Evolutionary conservation across 2,113 vertebrate species (phyloP).

Genomic region (Gavia stellata): DNA sequence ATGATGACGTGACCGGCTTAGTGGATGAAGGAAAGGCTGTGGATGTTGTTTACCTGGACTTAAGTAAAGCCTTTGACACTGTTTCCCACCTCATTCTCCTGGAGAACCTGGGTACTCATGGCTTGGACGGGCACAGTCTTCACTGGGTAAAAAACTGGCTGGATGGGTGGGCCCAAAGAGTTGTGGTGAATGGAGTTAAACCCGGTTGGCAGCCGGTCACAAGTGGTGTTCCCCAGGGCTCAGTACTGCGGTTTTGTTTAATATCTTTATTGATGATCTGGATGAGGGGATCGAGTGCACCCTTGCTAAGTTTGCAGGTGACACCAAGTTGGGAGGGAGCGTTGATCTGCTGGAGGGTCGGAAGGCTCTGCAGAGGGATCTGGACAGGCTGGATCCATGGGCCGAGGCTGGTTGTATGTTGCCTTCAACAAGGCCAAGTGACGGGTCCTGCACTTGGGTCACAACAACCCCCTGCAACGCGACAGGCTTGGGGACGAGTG

Average conservation of each 20-base stretch:
- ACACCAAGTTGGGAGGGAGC: accelerated
- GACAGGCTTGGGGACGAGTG: background rate
- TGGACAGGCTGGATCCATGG: background rate
- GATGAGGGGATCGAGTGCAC: accelerated
- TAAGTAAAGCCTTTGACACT: background rate
- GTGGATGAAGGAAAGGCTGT: background rate
- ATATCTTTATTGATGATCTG: background rate
- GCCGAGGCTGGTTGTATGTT: background rate
- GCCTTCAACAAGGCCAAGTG: background rate
- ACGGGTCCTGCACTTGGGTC: background rate
- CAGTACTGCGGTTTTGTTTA: background rate
- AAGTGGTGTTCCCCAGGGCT: background rate
- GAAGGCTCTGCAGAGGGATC: background rate
- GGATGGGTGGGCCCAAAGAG: background rate
- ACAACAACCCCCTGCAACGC: background rate
- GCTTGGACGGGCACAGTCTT: background rate
- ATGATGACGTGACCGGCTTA: background rate
- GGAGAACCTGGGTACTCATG: background rate
- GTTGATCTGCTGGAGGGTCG: background rate
- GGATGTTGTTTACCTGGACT: background rate
- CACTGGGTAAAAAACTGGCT: background rate
- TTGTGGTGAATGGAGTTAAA: background rate
- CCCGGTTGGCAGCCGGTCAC: accelerated
- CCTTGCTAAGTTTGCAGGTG: background rate
- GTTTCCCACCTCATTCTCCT: background rate